phyloP scores from a whole-genome alignment of 2,113 vertebrate genomes.

The Synchiropus splendidus region DNA sequence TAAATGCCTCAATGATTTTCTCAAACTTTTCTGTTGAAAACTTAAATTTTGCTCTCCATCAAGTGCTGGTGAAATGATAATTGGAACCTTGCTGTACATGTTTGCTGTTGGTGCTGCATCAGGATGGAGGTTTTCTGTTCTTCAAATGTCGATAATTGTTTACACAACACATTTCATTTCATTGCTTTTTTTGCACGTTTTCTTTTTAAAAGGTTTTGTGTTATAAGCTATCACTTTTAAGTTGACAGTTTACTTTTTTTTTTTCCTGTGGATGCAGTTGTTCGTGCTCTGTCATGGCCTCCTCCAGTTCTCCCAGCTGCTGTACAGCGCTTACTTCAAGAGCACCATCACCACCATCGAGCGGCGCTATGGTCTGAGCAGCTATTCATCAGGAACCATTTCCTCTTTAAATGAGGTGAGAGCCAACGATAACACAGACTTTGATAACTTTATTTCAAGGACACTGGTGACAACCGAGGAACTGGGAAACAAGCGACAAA shows the following conservation, averaged over 20 bases:
- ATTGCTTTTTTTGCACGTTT: not conserved
- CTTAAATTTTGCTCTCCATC: no score
- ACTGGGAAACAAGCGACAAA: slow-evolving; percentile 22
- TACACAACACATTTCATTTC: no score
- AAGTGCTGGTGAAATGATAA: no score
- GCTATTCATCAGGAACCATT: slow-evolving; percentile 88
- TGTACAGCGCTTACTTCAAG: slow-evolving; percentile 93
- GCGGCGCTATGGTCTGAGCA: slow-evolving; percentile 89
- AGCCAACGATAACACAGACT: slow-evolving; percentile 32
- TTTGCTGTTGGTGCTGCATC: no score
- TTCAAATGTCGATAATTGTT: no score
- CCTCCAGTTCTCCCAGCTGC: slow-evolving; percentile 87
- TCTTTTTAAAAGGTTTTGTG: not conserved
- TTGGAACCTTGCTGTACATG: no score
- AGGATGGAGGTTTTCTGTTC: no score
- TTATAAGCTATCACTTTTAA: not conserved
- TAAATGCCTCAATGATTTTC: no score
- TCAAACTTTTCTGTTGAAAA: no score
- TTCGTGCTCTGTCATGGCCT: slow-evolving; percentile 90
- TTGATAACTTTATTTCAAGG: slow-evolving; percentile 25
- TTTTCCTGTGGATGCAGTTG: slow-evolving; percentile 63
- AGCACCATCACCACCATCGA: slow-evolving; percentile 97
- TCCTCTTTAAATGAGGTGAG: slow-evolving; percentile 90
- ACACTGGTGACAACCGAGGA: slow-evolving; percentile 24
- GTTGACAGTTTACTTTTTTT: not conserved